A percentile compares a stretch with the other conserved stretches of the same genome.
These are phyloP conservation scores for Calephelis perditalis DNA, from an alignment of 2,888 invertebrate genomes.

Conservation along the genomic window DNA sequence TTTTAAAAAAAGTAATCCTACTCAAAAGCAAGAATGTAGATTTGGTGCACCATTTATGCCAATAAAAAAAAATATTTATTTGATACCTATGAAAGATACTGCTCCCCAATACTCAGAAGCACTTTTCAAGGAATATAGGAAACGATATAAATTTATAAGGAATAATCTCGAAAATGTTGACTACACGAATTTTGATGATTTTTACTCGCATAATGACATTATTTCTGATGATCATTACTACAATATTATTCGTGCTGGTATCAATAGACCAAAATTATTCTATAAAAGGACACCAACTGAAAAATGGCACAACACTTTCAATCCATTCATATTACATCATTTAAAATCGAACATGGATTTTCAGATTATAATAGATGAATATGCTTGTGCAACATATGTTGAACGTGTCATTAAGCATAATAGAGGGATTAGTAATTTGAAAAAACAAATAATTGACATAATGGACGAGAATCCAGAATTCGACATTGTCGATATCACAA, in stretches of 20 bases:
- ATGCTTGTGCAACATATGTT: slow-evolving; percentile 41
- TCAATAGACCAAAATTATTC: slow-evolving; percentile 43
- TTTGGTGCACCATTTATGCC: slow-evolving; percentile 41
- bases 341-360: slow-evolving; percentile 39
- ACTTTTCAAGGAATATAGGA: slow-evolving; percentile 32
- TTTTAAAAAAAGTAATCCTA: slow-evolving; percentile 34
- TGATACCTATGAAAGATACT: slow-evolving; percentile 36
- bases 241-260: slow-evolving; percentile 36
- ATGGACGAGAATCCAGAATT: slow-evolving; percentile 27
- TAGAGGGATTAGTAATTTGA: slow-evolving; percentile 38
- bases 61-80: slow-evolving; percentile 28
- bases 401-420: slow-evolving; percentile 43
- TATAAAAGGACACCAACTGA: slow-evolving; percentile 38
- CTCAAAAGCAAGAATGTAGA: slow-evolving; percentile 33
- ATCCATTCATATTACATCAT: slow-evolving; percentile 42
- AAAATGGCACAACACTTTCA: slow-evolving; percentile 50
- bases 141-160: slow-evolving; percentile 30
- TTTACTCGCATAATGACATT: slow-evolving; percentile 36
- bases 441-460: slow-evolving; percentile 34
- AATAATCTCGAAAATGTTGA: slow-evolving; percentile 37
- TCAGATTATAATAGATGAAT: slow-evolving; percentile 21
- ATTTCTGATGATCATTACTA: slow-evolving; percentile 24
- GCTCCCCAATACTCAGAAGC: slow-evolving; percentile 30
- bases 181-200: slow-evolving; percentile 35
- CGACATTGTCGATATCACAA: slow-evolving; percentile 21